These are phyloP conservation scores for Charina bottae DNA, from an alignment of 2,113 vertebrate genomes.

Conservation along the genomic window DNA sequence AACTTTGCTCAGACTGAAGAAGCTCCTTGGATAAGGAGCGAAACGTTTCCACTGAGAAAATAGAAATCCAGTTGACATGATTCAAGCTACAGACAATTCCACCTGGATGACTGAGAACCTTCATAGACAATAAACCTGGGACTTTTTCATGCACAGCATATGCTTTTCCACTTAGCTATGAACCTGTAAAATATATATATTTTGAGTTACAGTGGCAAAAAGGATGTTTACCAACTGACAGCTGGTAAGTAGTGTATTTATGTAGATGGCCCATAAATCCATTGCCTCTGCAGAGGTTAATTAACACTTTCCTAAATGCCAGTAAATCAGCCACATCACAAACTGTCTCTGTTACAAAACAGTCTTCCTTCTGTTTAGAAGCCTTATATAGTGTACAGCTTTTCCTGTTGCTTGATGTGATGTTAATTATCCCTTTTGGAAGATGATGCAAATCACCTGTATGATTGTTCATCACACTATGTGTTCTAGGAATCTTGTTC, in stretches of 20 bases:
- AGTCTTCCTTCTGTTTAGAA: slow-evolving; percentile 13
- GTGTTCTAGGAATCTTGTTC: background rate
- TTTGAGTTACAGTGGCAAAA: slow-evolving; percentile 8
- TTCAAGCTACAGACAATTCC: too few relatives aligned
- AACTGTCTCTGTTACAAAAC: background rate
- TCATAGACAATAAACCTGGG: too few relatives aligned
- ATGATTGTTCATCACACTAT: background rate
- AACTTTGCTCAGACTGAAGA: too few relatives aligned
- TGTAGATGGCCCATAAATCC: slow-evolving; percentile 22
- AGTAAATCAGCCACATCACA: background rate
- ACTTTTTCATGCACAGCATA: background rate
- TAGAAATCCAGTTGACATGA: too few relatives aligned
- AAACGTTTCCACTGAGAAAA: too few relatives aligned
- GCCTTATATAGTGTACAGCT: background rate
- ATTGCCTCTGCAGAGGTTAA: slow-evolving; percentile 30
- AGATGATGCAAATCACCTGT: background rate
- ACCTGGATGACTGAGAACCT: too few relatives aligned
- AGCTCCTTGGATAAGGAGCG: too few relatives aligned
- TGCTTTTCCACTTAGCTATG: background rate
- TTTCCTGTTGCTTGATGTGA: background rate
- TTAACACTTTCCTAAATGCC: slow-evolving; percentile 21
- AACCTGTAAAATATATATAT: slow-evolving; percentile 5
- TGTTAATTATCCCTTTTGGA: slow-evolving; percentile 22
- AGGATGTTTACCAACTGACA: slow-evolving; percentile 6
- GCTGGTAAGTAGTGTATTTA: slow-evolving; percentile 23